Conservation (phyloP, 1,140 invertebrate genomes). For the Bombus sibiricus region DNA sequence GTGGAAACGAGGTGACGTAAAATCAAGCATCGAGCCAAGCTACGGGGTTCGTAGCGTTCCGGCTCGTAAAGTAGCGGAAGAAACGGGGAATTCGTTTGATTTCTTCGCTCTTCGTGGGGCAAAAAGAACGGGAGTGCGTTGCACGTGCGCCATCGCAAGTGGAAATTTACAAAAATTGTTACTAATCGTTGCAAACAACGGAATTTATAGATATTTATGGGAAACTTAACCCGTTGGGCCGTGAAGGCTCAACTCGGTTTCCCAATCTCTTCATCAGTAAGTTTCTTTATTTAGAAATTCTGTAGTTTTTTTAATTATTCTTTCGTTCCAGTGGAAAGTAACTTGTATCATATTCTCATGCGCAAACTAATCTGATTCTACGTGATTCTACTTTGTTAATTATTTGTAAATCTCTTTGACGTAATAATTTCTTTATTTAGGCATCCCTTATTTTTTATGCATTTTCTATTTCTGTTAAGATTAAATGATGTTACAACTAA, state of each 20-base stretch:
- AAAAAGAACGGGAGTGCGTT: not conserved
- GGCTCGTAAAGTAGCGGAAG: conserved; percentile 28
- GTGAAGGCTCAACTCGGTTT: not conserved
- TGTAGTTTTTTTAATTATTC: not conserved
- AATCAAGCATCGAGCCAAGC: not conserved
- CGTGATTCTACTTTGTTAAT: not conserved
- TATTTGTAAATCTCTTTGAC: not conserved
- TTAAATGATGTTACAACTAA: too few species aligned
- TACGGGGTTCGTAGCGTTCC: not conserved
- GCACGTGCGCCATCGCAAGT: not conserved
- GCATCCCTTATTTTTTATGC: too few species aligned
- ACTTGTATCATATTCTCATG: not conserved
- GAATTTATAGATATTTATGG: too few species aligned
- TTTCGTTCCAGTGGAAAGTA: not conserved
- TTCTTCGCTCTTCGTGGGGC: not conserved
- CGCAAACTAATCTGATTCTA: not conserved
- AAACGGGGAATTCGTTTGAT: not conserved
- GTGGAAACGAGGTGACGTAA: conserved; percentile 16
- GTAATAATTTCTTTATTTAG: not conserved
- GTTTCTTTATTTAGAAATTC: not conserved
- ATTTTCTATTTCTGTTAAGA: too few species aligned
- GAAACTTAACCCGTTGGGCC: not conserved
- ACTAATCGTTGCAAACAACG: not conserved
- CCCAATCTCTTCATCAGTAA: not conserved
- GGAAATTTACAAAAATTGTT: conserved; percentile 19